Conservation (phyloP, 1,140 invertebrate genomes). For the Hydropsyche tenuis region DNA sequence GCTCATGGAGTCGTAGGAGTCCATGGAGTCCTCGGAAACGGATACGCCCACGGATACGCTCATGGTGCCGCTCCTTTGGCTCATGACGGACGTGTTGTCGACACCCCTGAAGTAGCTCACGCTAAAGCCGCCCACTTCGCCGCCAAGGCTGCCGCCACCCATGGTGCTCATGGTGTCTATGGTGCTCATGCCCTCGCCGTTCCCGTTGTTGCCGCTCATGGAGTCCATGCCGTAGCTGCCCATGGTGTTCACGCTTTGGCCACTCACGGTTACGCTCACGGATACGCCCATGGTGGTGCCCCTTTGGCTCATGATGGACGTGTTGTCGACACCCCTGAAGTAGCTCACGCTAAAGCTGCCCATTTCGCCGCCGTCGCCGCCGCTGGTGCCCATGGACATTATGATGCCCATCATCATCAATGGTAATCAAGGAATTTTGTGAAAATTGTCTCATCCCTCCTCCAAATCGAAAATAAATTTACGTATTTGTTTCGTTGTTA, state of each 20-base stretch:
- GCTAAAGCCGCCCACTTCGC: slow-evolving; percentile 59
- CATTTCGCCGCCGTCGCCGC: slow-evolving; percentile 51
- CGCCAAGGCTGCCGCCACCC: slow-evolving; percentile 7
- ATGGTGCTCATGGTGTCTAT: neutral
- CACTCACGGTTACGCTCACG: neutral
- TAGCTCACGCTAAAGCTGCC: neutral
- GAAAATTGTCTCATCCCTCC: neutral
- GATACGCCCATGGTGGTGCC: slow-evolving; percentile 21
- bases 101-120: slow-evolving; percentile 51
- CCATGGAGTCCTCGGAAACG: neutral
- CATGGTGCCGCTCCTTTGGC: slow-evolving; percentile 45
- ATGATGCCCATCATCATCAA: slow-evolving; percentile 27
- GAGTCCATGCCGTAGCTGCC: neutral
- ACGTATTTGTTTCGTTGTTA: neutral
- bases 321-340: slow-evolving; percentile 39
- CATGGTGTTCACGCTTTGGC: slow-evolving; percentile 1
- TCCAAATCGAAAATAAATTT: neutral
- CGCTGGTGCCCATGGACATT: slow-evolving; percentile 18
- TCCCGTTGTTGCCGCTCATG: neutral
- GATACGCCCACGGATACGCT: slow-evolving; percentile 7
- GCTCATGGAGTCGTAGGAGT: slow-evolving; percentile 4
- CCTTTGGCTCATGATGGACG: slow-evolving; percentile 42
- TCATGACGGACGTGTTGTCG: slow-evolving; percentile 52
- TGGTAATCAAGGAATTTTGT: neutral
- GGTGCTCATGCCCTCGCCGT: neutral